Conservation (phyloP, 2,888 invertebrate genomes). For the Drosophila seclusa region DNA sequence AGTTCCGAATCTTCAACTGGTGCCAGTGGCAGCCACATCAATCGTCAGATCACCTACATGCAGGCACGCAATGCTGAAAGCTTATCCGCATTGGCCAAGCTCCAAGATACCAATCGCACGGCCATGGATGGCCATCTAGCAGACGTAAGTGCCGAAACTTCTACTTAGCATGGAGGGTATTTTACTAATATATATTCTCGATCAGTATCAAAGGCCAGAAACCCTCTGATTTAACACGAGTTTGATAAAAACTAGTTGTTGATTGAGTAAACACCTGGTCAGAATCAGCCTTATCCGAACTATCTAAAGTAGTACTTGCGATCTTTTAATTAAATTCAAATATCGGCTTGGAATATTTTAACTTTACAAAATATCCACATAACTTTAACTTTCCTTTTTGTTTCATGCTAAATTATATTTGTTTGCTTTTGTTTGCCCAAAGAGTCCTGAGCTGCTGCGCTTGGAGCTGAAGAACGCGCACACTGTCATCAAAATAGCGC, state of each 20-base stretch:
- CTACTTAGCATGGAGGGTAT: not conserved
- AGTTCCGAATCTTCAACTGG: constrained; percentile 48
- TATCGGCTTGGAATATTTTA: not conserved
- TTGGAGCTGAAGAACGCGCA: constrained; percentile 85
- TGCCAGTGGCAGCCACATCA: constrained; percentile 56
- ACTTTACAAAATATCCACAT: not conserved
- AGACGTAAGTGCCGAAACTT: constrained; percentile 76
- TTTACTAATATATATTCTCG: not conserved
- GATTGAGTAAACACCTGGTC: not conserved
- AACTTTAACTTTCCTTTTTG: not conserved
- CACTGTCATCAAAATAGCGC: constrained; percentile 85
- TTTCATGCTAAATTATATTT: not conserved
- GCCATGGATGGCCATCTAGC: constrained; percentile 85
- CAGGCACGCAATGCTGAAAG: constrained; percentile 80
- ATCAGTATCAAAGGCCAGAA: too few species aligned
- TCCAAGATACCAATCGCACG: constrained; percentile 72
- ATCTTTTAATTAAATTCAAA: not conserved
- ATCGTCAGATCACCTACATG: constrained; percentile 75
- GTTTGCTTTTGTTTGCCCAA: not conserved
- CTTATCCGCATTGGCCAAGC: constrained; percentile 75
- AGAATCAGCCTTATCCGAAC: not conserved
- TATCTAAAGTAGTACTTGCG: not conserved
- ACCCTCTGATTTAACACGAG: not conserved
- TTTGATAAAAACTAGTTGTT: not conserved
- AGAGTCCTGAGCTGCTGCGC: constrained; percentile 85